Evolutionary conservation across 1,140 invertebrate genomes (phyloP).

Genomic region (Uloborus diversus): DNA sequence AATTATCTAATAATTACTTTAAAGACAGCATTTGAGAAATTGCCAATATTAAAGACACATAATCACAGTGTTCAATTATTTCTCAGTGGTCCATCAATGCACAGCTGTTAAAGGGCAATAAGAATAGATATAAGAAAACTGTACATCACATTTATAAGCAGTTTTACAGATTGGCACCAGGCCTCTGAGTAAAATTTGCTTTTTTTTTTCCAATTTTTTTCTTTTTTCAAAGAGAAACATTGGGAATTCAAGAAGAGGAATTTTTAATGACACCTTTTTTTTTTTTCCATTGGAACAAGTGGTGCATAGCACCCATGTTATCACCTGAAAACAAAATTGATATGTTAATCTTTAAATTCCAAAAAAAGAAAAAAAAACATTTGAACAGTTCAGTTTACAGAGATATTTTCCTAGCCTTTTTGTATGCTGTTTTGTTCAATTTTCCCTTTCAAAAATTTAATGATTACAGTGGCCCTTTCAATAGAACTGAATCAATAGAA

Average conservation of each 20-base stretch:
- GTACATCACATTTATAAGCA: conserved; percentile 33
- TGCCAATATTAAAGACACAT: conserved; percentile 7
- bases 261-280: conserved; percentile 3
- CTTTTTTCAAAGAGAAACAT: not conserved
- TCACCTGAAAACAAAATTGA: not conserved
- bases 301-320: conserved; percentile 35
- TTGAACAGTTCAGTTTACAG: not conserved
- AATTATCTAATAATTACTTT: too few relatives aligned
- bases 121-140: conserved; percentile 26
- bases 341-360: too few relatives aligned
- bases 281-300: conserved; percentile 29
- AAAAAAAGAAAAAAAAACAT: not conserved
- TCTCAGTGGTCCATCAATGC: conserved; percentile 43
- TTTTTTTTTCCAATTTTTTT: not conserved
- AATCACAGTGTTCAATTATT: conserved; percentile 21
- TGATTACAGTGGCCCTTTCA: not conserved
- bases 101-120: conserved; percentile 24
- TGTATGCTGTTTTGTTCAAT: too few relatives aligned
- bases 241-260: conserved; percentile 34
- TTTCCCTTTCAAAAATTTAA: not conserved
- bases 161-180: conserved; percentile 17
- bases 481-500: not conserved
- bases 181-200: not conserved
- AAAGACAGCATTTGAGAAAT: too few relatives aligned
- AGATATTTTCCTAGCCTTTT: too few relatives aligned